Base-by-base conservation (phyloP, 2,888 invertebrate species). In the Urechis unicinctus region DNA sequence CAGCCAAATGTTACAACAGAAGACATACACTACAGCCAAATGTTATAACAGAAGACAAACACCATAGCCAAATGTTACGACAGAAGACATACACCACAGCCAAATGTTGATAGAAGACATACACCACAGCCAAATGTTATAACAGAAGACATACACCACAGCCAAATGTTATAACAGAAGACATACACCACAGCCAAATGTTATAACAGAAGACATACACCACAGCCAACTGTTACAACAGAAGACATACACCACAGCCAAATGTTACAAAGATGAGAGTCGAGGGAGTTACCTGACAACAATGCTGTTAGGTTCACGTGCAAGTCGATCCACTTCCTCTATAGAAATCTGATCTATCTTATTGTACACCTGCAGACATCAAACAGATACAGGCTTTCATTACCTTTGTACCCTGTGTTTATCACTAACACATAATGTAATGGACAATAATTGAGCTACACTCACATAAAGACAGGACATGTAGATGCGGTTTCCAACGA, bases 261-360 rank as follows among this genome's bases (percentile, higher is more conserved):
- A 24, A 36, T 13, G 9, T 36, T 13, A 13, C 9, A 6, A 22
- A 31, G 4, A 44, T 31, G 9, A 1, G 29, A 48, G 9, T 22
- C 25, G 4, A 13, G 17, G n/a, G 24, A 1, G n/a, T n/a, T n/a
- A 91, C 91, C 91, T 91, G 65, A 96, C 92, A 59, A 97, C 96
- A 59, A 95, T 87, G 59, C 91, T 89, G 78, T 91, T 83, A 0
- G 89, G 84, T 77, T 88, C 85, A 58, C 90, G 83, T 2, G 97
- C 97, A 78, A 98, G 86, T 72, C 91, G 83, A 80, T 96, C 91
- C 5, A 97, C 93, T 81, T 97, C 96, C 80, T 99, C 97, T 65
- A 99, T 93, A 51, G 96, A 92, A 71, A 98, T 92, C 82, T 98
- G 96, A 85, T 99, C 98, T 69, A 98, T 94, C 84, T 99, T 99